phyloP scores from a whole-genome alignment of 2,888 invertebrate genomes.

The Plutella xylostella region DNA sequence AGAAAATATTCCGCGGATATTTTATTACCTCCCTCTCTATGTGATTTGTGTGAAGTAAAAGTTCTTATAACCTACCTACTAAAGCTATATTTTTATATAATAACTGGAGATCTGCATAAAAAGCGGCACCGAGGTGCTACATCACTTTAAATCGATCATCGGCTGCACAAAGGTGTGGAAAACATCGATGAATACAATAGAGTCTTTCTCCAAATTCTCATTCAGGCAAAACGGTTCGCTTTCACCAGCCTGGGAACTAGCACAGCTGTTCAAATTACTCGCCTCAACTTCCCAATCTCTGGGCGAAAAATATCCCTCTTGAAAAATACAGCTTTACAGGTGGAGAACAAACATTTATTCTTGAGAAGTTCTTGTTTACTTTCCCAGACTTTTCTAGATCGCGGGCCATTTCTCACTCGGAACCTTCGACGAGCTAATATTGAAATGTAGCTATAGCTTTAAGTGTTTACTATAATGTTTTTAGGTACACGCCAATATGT shows the following conservation, averaged over 20 bases:
- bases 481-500: constrained; percentile 44
- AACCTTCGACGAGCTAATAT: constrained; percentile 27
- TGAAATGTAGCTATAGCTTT: constrained; percentile 52
- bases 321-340: constrained; percentile 40
- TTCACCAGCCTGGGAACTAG: constrained; percentile 39
- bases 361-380: not conserved
- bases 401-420: constrained; percentile 39
- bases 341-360: not conserved
- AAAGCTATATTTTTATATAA: no score
- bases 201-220: constrained; percentile 1
- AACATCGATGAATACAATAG: constrained; percentile 6
- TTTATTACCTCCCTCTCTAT: no score
- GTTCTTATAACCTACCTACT: no score
- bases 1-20: no score
- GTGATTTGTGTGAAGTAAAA: no score
- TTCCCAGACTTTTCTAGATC: no score
- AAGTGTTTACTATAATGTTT: constrained; percentile 55
- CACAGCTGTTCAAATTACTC: constrained; percentile 54
- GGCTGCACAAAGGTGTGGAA: constrained; percentile 15
- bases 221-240: constrained; percentile 17
- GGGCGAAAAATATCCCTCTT: constrained; percentile 33
- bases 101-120: no score
- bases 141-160: not conserved
- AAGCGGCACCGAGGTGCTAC: no score
- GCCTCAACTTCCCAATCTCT: constrained; percentile 26